These are phyloP conservation scores for Saccopteryx bilineata DNA, from an alignment of 2,113 vertebrate species.

Conservation along the genomic window DNA sequence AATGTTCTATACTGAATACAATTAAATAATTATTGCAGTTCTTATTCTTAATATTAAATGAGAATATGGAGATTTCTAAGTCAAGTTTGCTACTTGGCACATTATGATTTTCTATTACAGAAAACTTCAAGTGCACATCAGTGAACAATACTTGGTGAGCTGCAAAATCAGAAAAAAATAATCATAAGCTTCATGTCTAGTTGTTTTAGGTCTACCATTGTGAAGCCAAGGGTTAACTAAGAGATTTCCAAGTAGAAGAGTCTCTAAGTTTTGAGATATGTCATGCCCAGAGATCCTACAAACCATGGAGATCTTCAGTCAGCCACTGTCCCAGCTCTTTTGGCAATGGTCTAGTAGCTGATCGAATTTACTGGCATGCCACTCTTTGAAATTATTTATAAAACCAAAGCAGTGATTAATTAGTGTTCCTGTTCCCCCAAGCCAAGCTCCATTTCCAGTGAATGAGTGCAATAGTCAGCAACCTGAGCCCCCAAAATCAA, in stretches of 20 bases:
- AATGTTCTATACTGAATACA: neutral
- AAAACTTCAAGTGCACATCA: neutral
- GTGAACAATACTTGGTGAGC: neutral
- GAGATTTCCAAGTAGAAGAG: neutral
- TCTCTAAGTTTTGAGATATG: neutral
- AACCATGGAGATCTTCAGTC: neutral
- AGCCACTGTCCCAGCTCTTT: neutral
- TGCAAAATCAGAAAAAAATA: conserved; percentile 25
- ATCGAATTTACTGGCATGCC: neutral
- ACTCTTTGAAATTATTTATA: neutral
- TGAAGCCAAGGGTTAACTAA: neutral
- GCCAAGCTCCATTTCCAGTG: neutral
- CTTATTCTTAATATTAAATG: neutral
- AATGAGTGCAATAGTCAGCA: neutral
- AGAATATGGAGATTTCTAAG: conserved; percentile 14
- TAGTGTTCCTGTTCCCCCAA: neutral
- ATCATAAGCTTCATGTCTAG: neutral
- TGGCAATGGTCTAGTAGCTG: neutral
- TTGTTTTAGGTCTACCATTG: neutral
- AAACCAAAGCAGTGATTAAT: neutral
- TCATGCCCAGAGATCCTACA: neutral
- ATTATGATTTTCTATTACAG: neutral
- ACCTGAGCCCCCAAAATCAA: neutral
- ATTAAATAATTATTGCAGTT: neutral
- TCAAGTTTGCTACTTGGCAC: neutral